phyloP scores from a whole-genome alignment of 1,140 invertebrate genomes.

The Xylocopa sonorina region DNA sequence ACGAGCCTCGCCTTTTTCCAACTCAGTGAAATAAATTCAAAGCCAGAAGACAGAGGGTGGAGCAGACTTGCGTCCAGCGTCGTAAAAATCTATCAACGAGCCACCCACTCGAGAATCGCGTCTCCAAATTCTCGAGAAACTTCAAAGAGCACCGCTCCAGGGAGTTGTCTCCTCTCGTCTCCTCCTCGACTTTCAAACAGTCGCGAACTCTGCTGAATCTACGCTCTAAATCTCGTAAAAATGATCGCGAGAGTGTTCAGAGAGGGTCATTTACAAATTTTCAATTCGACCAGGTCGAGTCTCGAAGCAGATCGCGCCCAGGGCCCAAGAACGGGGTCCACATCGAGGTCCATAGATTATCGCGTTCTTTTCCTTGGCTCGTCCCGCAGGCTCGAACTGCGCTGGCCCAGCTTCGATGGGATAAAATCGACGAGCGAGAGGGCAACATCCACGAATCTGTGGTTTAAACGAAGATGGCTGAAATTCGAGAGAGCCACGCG shows the following conservation, averaged over 20 bases:
- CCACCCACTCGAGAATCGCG: neutral
- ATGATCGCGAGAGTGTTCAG: conserved; percentile 22
- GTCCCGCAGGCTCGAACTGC: conserved; percentile 28
- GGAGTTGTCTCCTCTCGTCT: too few species aligned
- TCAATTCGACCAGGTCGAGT: conserved; percentile 48
- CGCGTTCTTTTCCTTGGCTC: conserved; percentile 28
- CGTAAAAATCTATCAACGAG: conserved; percentile 39
- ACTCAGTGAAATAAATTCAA: conserved; percentile 7
- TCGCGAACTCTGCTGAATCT: too few species aligned
- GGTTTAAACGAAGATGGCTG: too few species aligned
- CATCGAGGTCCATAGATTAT: conserved; percentile 58
- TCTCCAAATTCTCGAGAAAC: neutral
- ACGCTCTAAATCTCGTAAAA: conserved; percentile 35
- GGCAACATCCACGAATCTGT: neutral
- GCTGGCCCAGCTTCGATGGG: conserved; percentile 20
- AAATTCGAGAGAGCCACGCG: conserved; percentile 46
- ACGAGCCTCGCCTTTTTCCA: neutral
- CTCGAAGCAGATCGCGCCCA: conserved; percentile 22
- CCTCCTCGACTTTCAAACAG: neutral
- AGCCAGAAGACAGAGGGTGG: conserved; percentile 20
- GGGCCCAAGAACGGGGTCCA: neutral
- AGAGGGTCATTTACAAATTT: conserved; percentile 59
- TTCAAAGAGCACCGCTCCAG: conserved; percentile 26
- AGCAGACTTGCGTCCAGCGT: neutral
- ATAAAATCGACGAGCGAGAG: conserved; percentile 34